phyloP scores from a whole-genome alignment of 2,797 vertebrate genomes.

The Pseudopleuronectes americanus region DNA sequence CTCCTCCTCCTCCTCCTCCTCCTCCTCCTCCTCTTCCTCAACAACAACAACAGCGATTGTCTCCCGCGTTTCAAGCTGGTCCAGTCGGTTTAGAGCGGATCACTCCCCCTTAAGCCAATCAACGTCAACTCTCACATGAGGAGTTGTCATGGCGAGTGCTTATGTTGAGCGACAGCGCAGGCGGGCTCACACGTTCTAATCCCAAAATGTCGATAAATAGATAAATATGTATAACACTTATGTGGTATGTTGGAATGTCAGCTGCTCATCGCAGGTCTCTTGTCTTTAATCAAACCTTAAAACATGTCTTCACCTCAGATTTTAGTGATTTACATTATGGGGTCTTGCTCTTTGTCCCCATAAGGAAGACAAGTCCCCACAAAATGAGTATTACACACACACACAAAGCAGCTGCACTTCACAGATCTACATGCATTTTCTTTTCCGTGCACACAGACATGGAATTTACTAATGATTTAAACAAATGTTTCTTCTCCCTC shows the following conservation, averaged over 20 bases:
- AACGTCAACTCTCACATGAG: slow-evolving; percentile 53
- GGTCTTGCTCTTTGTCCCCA: not conserved
- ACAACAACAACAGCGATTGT: slow-evolving; percentile 10
- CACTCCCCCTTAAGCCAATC: slow-evolving; percentile 67
- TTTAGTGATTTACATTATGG: no score
- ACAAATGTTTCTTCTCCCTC: no score
- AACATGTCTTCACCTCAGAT: no score
- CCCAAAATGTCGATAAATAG: no score
- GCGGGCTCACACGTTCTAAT: no score
- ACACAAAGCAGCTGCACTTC: not conserved
- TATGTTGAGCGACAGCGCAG: no score
- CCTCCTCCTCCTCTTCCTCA: no score
- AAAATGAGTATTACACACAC: not conserved
- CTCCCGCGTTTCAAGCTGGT: slow-evolving; percentile 18
- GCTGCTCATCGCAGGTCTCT: not conserved
- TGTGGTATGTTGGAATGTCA: not conserved
- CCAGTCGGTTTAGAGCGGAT: slow-evolving; percentile 50
- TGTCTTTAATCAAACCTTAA: not conserved
- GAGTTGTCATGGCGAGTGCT: slow-evolving; percentile 22
- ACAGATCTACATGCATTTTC: slow-evolving; percentile 1
- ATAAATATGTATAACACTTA: no score
- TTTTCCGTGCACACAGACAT: no score
- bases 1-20: no score
- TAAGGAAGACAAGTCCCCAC: no score
- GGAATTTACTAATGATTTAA: no score